phyloP scores from a whole-genome alignment of 1,140 invertebrate genomes.

The Sarcophaga bullata region DNA sequence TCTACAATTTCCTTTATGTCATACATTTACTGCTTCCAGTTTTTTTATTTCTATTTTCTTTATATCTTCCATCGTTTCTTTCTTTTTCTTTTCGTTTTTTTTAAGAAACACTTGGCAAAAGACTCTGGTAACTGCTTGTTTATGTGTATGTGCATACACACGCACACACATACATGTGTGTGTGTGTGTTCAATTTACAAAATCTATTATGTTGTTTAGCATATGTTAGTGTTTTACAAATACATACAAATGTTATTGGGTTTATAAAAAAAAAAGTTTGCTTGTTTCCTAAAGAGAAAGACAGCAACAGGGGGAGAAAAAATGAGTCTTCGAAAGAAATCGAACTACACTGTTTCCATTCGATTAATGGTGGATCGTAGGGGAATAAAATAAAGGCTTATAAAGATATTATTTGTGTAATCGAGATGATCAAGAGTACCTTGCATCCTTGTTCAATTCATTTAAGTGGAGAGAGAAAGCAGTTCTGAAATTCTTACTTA shows the following conservation, averaged over 20 bases:
- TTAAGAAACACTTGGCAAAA: not conserved
- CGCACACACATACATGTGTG: not conserved
- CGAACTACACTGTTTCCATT: too few species aligned
- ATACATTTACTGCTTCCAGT: constrained; percentile 1
- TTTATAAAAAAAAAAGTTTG: not conserved
- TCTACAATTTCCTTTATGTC: constrained; percentile 19
- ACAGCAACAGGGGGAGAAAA: too few species aligned
- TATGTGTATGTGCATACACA: not conserved
- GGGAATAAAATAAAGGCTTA: too few species aligned
- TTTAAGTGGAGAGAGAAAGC: too few species aligned
- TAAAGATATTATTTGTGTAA: too few species aligned
- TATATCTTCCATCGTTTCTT: not conserved
- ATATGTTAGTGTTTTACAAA: constrained; percentile 20
- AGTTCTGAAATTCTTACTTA: too few species aligned
- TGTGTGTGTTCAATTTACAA: not conserved
- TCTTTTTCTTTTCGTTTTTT: not conserved
- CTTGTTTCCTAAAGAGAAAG: constrained; percentile 4
- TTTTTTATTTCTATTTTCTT: not conserved
- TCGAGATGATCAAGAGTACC: too few species aligned
- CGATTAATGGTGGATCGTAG: too few species aligned
- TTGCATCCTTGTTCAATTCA: too few species aligned
- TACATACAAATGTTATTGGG: constrained; percentile 17
- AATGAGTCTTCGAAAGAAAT: not conserved
- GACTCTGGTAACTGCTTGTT: not conserved
- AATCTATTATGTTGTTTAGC: constrained; percentile 14